Conservation (phyloP, 2,888 invertebrate species). For the Diarsia mendica region DNA sequence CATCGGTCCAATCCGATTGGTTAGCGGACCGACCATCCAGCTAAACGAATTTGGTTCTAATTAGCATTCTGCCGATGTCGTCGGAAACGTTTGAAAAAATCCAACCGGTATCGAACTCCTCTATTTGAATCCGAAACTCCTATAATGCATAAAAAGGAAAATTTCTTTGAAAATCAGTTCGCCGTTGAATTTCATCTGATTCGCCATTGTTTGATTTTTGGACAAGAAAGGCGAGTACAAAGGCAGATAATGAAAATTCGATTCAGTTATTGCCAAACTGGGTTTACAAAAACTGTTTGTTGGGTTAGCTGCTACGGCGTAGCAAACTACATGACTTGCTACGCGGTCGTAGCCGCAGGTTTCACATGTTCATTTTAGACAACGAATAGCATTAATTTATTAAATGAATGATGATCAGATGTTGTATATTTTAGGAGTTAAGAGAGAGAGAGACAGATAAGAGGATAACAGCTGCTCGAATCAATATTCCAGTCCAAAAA, state of each 20-base stretch:
- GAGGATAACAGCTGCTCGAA: no score
- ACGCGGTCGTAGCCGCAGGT: constrained; percentile 2
- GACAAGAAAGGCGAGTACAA: neutral
- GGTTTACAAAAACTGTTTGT: neutral
- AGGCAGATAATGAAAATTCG: constrained; percentile 20
- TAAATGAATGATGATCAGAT: no score
- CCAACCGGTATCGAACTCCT: constrained; percentile 26
- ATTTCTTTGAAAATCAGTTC: constrained; percentile 13
- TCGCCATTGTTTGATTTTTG: constrained; percentile 26
- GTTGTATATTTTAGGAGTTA: neutral
- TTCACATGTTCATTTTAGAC: neutral
- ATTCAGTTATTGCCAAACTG: neutral
- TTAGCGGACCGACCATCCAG: constrained; percentile 43
- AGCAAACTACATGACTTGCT: neutral
- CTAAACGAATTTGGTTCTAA: constrained; percentile 61
- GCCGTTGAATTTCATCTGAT: constrained; percentile 22
- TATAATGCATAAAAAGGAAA: constrained; percentile 22
- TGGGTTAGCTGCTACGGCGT: constrained; percentile 8
- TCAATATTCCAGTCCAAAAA: no score
- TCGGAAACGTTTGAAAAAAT: constrained; percentile 48
- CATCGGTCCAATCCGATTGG: constrained; percentile 52
- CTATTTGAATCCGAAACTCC: constrained; percentile 35
- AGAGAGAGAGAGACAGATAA: no score
- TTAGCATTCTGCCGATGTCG: constrained; percentile 58
- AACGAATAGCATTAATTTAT: no score